Percentiles rank a stretch among this genome's conserved stretches.
These are phyloP conservation scores for Sitophilus oryzae DNA, from an alignment of 1,140 invertebrate genomes.

Conservation along the genomic window DNA sequence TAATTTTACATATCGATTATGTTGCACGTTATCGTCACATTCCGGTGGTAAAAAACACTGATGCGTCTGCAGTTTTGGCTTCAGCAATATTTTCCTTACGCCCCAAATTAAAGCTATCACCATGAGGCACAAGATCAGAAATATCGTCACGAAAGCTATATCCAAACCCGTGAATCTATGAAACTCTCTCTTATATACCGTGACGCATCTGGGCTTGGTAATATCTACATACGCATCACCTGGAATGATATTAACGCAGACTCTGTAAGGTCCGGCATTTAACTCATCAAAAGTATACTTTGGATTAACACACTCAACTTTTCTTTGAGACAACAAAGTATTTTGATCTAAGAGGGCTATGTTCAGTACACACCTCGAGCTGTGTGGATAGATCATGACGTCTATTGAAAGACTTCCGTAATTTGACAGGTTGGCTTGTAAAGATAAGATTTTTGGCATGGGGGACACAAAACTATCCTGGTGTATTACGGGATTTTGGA, in stretches of 20 bases:
- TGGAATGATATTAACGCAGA: slow-evolving; percentile 40
- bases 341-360: slow-evolving; percentile 41
- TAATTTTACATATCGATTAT: slow-evolving; percentile 55
- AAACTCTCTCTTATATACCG: slow-evolving; percentile 48
- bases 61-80: slow-evolving; percentile 48
- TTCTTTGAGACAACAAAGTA: slow-evolving; percentile 37
- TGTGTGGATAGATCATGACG: slow-evolving; percentile 32
- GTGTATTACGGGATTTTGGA: slow-evolving; percentile 31
- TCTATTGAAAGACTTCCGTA: slow-evolving; percentile 36
- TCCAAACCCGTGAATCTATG: slow-evolving; percentile 48
- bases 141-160: slow-evolving; percentile 49
- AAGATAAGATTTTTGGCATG: slow-evolving; percentile 32
- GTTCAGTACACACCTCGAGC: slow-evolving; percentile 39
- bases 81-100: slow-evolving; percentile 50
- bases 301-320: slow-evolving; percentile 40
- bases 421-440: slow-evolving; percentile 37
- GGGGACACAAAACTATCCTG: slow-evolving; percentile 22
- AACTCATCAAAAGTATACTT: slow-evolving; percentile 39
- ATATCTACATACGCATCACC: slow-evolving; percentile 25
- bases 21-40: slow-evolving; percentile 46
- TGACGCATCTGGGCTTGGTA: slow-evolving; percentile 47
- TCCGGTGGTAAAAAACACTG: slow-evolving; percentile 52
- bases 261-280: slow-evolving; percentile 40
- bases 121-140: slow-evolving; percentile 49
- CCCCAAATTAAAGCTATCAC: slow-evolving; percentile 51